Evolutionary conservation across 2,113 vertebrate species (phyloP).

Genomic region (Tachycineta bicolor): DNA sequence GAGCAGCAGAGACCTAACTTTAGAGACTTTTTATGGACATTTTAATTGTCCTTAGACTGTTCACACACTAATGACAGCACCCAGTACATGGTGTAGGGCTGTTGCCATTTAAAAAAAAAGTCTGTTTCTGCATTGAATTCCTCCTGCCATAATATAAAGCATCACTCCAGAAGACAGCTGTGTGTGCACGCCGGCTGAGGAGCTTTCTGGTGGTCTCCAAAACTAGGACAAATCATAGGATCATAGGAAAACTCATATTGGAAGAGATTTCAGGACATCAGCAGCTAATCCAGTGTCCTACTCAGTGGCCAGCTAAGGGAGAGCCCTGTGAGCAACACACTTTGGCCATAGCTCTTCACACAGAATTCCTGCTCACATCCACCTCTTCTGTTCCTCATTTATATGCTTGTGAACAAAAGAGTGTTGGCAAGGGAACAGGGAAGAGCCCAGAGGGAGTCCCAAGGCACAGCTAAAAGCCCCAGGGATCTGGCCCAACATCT

Average conservation of each 20-base stretch:
- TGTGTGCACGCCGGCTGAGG: neutral
- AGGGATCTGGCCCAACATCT: neutral
- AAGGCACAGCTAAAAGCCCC: neutral
- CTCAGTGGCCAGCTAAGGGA: neutral
- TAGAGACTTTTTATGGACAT: neutral
- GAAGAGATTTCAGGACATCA: neutral
- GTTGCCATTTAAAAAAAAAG: neutral
- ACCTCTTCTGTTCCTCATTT: neutral
- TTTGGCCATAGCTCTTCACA: neutral
- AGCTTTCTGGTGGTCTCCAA: neutral
- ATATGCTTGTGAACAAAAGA: neutral
- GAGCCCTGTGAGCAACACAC: rapidly evolving
- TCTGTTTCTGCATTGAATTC: neutral
- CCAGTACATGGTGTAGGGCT: neutral
- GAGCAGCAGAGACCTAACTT: neutral
- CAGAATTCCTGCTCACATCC: neutral
- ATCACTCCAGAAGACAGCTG: neutral
- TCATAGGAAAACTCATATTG: neutral
- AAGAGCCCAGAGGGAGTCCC: neutral
- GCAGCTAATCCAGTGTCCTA: neutral
- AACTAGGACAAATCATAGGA: neutral
- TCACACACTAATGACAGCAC: neutral
- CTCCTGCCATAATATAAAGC: neutral
- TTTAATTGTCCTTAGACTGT: neutral
- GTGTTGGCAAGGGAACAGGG: neutral